Base-by-base conservation (phyloP, 2,113 vertebrate species). In the Rhineura floridana region DNA sequence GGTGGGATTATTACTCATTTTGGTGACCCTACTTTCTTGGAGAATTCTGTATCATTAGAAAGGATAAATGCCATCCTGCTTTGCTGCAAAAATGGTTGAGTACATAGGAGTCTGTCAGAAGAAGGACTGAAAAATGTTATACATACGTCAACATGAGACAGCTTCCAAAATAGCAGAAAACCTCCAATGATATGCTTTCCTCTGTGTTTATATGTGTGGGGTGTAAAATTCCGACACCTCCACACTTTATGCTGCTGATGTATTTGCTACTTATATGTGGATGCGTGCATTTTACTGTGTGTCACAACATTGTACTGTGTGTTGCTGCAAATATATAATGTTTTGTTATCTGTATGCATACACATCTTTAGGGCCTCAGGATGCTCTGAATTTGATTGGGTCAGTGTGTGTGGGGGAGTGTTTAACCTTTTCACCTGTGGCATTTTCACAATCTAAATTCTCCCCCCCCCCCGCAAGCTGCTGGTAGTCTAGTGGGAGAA, bases 1-100 rank as follows among this genome's bases (percentile, higher is more conserved):
- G 92, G 94, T 94, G 94, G 97, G 96, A 96, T 97, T 97, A 97
- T 96, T 96, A 97, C 96, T 96, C 95, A 97, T 97, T 97, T 95
- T 96, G 93, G 96, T 97, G 96, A 97, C 96, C 97, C 96, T 95
- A 91, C 93, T 95, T 96, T 87, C 85, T 93, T 92, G 94, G 95
- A 96, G 95, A 96, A 92, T 94, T 96, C 94, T 85, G 91, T 96
- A 95, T 96, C 94, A 97, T 98, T 97, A 96, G 94, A 95, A 96
- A 96, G 96, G 96, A 98, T 97, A 97, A 97, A 97, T 97, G 96
- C 94, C 95, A 97, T 98, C 97, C 97, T 97, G 93, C 95, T 95
- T 93, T 95, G 80, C 95, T 94, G 90, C 93, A 91, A 92, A 77
- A 92, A 92, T 93, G 93, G 93, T 79, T 95, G 95, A 95, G 94